phyloP scores from a whole-genome alignment of 2,113 vertebrate genomes.

The Thunnus maccoyii region DNA sequence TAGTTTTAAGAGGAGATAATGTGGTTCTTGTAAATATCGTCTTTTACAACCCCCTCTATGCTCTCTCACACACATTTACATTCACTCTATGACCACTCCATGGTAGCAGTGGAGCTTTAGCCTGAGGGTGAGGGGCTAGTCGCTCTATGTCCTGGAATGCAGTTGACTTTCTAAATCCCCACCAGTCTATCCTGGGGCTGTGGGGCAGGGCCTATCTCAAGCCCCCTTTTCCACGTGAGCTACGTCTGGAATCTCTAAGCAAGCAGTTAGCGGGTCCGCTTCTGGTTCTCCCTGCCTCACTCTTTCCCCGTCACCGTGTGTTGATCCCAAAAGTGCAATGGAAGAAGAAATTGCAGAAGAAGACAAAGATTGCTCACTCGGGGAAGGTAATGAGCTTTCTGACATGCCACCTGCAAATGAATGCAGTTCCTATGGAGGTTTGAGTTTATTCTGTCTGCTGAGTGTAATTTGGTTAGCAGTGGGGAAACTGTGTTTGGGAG shows the following conservation, averaged over 20 bases:
- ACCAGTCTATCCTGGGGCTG: conserved; percentile 76
- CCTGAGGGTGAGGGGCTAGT: conserved; percentile 67
- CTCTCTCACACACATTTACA: conserved; percentile 34
- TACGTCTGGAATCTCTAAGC: conserved; percentile 76
- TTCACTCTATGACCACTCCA: conserved; percentile 13
- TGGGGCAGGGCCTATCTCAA: conserved; percentile 79
- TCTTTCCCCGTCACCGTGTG: conserved; percentile 26
- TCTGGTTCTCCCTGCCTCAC: conserved; percentile 17
- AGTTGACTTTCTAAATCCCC: conserved; percentile 82
- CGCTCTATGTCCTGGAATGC: conserved; percentile 76
- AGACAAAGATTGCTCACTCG: conserved; percentile 63
- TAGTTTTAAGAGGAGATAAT: conserved; percentile 47
- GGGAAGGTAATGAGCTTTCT: conserved; percentile 80
- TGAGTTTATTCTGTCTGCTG: conserved; percentile 59
- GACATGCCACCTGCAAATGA: conserved; percentile 42
- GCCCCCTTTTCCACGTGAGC: conserved; percentile 76
- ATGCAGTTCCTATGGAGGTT: conserved; percentile 41
- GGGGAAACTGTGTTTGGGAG: conserved; percentile 70
- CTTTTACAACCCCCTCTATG: neutral
- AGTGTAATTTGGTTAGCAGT: conserved; percentile 62
- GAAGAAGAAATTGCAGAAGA: conserved; percentile 70
- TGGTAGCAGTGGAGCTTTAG: conserved; percentile 40
- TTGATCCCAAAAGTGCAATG: conserved; percentile 65
- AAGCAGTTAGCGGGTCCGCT: conserved; percentile 42
- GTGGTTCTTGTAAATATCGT: conserved; percentile 23